phyloP scores from a whole-genome alignment of 2,113 vertebrate genomes.

The Vanacampus margaritifer region DNA sequence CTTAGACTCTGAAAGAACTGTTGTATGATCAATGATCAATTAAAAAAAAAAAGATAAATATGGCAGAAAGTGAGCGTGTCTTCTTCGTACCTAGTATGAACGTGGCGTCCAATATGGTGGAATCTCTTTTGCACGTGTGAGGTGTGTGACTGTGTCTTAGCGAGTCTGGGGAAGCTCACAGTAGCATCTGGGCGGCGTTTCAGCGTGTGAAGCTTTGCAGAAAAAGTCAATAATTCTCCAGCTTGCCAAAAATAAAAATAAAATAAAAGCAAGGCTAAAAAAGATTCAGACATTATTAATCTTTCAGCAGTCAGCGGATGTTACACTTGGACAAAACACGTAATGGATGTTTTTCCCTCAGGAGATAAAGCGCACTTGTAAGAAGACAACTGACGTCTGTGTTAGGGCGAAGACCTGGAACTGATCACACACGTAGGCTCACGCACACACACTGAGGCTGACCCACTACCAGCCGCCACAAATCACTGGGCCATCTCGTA shows the following conservation, averaged over 20 bases:
- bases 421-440: conserved; percentile 23
- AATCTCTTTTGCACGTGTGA: conserved; percentile 23
- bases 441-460: conserved; percentile 29
- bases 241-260: conserved; percentile 48
- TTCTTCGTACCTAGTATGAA: background rate
- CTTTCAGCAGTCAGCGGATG: conserved; percentile 43
- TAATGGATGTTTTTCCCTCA: conserved; percentile 21
- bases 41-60: background rate
- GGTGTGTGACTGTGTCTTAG: conserved; percentile 19
- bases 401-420: conserved; percentile 50
- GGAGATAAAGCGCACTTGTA: conserved; percentile 15
- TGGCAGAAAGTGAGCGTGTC: background rate
- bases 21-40: background rate
- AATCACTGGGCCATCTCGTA: conserved; percentile 65
- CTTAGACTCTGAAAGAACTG: too few species aligned
- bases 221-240: conserved; percentile 52
- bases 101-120: conserved; percentile 10
- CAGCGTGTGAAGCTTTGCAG: conserved; percentile 54
- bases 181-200: conserved; percentile 52
- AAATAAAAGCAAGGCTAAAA: conserved; percentile 17
- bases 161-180: conserved; percentile 56
- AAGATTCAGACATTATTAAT: conserved; percentile 50
- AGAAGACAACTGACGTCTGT: conserved; percentile 48
- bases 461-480: conserved; percentile 54
- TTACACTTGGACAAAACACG: conserved; percentile 15